Evolutionary conservation across 2,113 vertebrate genomes (phyloP), one percentile per base, ranked within the genome.

Genomic region (Mirza zaza): DNA sequence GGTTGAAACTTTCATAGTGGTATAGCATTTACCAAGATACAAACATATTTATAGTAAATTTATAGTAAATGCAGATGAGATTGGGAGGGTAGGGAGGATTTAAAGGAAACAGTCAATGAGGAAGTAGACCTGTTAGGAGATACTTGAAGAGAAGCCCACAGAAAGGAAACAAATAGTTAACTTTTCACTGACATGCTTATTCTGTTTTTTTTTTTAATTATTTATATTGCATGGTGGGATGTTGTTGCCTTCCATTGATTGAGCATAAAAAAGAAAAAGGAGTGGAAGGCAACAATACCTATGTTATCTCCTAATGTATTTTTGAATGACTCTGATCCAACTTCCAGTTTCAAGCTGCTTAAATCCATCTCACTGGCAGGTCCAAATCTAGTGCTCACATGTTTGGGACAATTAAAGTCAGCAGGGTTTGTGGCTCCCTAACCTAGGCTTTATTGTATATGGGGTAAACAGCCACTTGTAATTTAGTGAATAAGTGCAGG

Each of bases 281-380:
- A 91, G 10, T 73, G 34, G 73, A 84, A 94, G 15, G 76, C 55
- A 93, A 39, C 67, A 82, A 81, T 94, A 59, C 76, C 94, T 95
- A 55, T 87, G 18, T 97, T 98, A 67, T 97, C 87, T 97, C 94
- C 94, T 98, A 75, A 67, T 96, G 77, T 93, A 91, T 97, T 98
- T 98, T 94, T 94, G 80, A 97, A 98, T 97, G 97, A 94, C 87
- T 98, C 57, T 97, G 96, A 97, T 98, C 97, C 97, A 98, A 89
- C 85, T 95, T 81, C 97, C 59, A 20, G 94, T 97, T 97, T 96
- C 97, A 97, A 98, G 98, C 97, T 98, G 97, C 94, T 98, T 97
- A 98, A 98, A 96, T 97, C 91, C 92, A 97, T 98, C 96, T 98
- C 96, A 97, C 97, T 97, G 97, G 98, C 95, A 87, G 94, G 96